These are phyloP conservation scores for Aphidoletes aphidimyza DNA, from an alignment of 2,888 invertebrate species.

Conservation along the genomic window DNA sequence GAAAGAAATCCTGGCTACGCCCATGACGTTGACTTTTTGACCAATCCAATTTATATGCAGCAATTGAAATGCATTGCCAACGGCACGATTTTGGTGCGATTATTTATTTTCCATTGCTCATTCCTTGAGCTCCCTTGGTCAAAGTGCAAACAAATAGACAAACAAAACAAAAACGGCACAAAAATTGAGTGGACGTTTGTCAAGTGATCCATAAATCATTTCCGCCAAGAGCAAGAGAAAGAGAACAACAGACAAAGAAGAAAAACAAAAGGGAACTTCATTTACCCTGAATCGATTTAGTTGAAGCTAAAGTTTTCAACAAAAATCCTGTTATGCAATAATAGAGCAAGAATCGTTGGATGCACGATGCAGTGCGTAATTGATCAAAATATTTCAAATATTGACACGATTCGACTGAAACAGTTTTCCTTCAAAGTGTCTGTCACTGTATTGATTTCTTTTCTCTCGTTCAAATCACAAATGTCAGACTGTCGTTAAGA, in stretches of 20 bases:
- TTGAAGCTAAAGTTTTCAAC: not conserved
- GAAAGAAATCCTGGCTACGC: no score
- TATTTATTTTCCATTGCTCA: no score
- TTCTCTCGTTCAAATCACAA: not conserved
- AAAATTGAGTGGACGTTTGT: no score
- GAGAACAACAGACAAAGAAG: no score
- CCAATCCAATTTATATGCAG: no score
- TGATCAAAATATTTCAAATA: not conserved
- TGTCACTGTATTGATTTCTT: not conserved
- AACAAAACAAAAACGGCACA: no score
- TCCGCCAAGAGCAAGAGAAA: no score
- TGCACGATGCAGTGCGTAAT: not conserved
- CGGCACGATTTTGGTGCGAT: no score
- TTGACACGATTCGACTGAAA: not conserved
- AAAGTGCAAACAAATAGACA: no score
- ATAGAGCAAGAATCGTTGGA: not conserved
- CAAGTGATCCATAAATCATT: not conserved
- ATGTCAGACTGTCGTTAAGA: not conserved
- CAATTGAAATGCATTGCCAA: no score
- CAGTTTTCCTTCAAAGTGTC: not conserved
- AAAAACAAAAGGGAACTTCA: not conserved
- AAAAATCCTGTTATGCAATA: not conserved
- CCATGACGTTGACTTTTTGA: no score
- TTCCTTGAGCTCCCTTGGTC: no score
- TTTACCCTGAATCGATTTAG: not conserved